Evolutionary conservation across 1,140 invertebrate genomes (phyloP).

Genomic region (Orussus abietinus): DNA sequence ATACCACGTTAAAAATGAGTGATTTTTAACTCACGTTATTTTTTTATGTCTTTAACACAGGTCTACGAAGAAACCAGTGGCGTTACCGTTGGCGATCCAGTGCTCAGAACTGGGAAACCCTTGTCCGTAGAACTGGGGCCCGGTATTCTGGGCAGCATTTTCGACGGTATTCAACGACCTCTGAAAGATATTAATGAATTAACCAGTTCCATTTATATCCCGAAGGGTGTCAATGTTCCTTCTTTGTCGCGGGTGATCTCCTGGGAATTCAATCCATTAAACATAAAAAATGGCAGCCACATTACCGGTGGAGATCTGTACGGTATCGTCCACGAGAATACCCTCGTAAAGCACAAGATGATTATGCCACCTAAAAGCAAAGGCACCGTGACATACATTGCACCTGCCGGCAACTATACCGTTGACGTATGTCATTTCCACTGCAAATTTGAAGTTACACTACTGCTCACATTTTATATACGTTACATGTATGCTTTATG

Average conservation of each 20-base stretch:
- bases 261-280: conserved; percentile 93
- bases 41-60: conserved; percentile 41
- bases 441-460: neutral
- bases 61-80: conserved; percentile 99
- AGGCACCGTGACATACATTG: conserved; percentile 94
- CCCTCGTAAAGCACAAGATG: conserved; percentile 95
- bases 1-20: too few relatives aligned
- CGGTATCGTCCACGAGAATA: conserved; percentile 95
- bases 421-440: conserved; percentile 70
- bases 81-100: conserved; percentile 98
- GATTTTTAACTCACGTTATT: conserved; percentile 5
- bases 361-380: conserved; percentile 90
- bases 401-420: conserved; percentile 91
- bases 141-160: conserved; percentile 98
- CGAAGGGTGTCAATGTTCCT: conserved; percentile 95
- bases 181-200: conserved; percentile 94
- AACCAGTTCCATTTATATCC: conserved; percentile 97
- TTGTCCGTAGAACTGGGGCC: conserved; percentile 98
- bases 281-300: conserved; percentile 84
- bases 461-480: conserved; percentile 2
- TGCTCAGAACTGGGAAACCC: conserved; percentile 96
- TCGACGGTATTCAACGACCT: conserved; percentile 99
- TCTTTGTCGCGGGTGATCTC: conserved; percentile 74
- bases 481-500: conserved; percentile 9
- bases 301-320: conserved; percentile 98